Evolutionary conservation across 2,797 vertebrate genomes (phyloP).

Genomic region (Margarornis squamiger): DNA sequence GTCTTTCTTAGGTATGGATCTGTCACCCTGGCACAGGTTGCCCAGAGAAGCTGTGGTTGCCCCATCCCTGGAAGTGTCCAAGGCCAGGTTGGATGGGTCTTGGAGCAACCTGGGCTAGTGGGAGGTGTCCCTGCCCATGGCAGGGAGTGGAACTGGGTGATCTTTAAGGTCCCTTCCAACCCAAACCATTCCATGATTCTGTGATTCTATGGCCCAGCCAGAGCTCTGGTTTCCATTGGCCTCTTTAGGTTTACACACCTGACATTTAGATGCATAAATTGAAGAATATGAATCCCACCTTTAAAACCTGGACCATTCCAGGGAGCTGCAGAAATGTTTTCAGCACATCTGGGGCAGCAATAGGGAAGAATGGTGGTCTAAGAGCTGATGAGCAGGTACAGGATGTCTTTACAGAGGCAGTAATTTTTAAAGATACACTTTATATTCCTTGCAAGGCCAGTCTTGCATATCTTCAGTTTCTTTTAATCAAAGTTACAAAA

Average conservation of each 20-base stretch:
- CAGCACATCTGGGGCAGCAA: rapidly evolving
- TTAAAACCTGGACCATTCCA: background rate
- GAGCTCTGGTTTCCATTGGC: background rate
- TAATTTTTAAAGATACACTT: background rate
- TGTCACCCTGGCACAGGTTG: background rate
- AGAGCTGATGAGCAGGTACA: background rate
- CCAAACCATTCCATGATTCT: background rate
- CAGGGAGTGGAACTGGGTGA: background rate
- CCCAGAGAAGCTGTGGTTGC: background rate
- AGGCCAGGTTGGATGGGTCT: rapidly evolving
- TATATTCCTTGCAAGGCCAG: background rate
- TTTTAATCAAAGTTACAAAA: background rate
- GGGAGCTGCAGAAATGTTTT: background rate
- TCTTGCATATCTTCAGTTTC: background rate
- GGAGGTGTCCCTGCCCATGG: background rate
- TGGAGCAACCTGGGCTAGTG: rapidly evolving
- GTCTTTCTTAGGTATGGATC: background rate
- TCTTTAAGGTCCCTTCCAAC: background rate
- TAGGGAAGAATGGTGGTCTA: background rate
- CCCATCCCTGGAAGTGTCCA: background rate
- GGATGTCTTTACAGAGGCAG: background rate
- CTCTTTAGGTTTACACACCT: background rate
- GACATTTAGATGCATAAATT: background rate
- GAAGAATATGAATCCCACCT: background rate
- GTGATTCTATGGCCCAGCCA: background rate